phyloP scores from a whole-genome alignment of 1,140 invertebrate genomes.

The Telenomus remus region DNA sequence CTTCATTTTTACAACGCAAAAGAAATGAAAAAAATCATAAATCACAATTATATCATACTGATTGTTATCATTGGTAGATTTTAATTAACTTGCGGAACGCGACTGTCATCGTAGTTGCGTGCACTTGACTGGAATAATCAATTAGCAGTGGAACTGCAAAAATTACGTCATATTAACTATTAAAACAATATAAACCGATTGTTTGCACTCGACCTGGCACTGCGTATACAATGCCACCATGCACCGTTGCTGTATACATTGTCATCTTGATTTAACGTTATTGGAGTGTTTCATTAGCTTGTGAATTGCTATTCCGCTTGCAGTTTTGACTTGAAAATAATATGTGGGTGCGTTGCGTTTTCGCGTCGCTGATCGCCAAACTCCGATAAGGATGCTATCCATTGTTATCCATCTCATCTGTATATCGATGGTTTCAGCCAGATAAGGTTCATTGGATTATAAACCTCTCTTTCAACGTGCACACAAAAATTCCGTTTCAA shows the following conservation, averaged over 20 bases:
- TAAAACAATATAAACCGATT: constrained; percentile 38
- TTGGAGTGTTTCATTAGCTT: constrained; percentile 50
- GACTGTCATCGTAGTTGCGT: too few species aligned
- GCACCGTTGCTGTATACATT: constrained; percentile 7
- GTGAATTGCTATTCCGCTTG: constrained; percentile 37
- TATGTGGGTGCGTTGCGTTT: constrained; percentile 36
- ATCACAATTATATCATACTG: too few species aligned
- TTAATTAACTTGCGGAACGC: too few species aligned
- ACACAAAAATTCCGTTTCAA: too few species aligned
- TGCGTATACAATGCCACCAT: constrained; percentile 32
- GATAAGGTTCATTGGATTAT: constrained; percentile 32
- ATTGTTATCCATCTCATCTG: background rate
- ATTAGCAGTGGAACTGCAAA: background rate
- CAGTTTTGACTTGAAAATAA: constrained; percentile 50
- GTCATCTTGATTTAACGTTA: constrained; percentile 48
- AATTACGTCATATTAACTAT: constrained; percentile 2
- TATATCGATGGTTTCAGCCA: constrained; percentile 22
- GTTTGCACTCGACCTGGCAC: constrained; percentile 16
- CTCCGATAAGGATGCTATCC: constrained; percentile 27
- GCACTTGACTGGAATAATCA: too few species aligned
- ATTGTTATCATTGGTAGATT: too few species aligned
- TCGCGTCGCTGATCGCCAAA: constrained; percentile 33
- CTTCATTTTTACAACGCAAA: background rate
- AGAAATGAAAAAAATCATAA: background rate
- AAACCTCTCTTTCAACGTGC: constrained; percentile 10